These are phyloP conservation scores for Oreonectes daqikongensis DNA, from an alignment of 2,797 vertebrate genomes.

Conservation along the genomic window DNA sequence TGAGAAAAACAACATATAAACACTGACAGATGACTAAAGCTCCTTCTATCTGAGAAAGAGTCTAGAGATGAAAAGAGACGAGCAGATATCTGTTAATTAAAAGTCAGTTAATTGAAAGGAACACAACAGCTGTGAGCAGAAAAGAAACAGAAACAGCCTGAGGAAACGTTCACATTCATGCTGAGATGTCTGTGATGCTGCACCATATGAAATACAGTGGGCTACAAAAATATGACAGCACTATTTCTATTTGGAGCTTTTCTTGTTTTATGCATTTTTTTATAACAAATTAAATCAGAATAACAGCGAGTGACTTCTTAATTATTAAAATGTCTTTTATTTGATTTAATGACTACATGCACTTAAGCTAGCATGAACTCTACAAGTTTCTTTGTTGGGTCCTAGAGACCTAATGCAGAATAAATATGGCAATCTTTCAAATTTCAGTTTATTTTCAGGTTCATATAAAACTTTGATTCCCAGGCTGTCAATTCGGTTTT, in stretches of 20 bases:
- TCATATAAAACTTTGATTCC: too few relatives aligned
- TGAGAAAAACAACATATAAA: conserved; percentile 6
- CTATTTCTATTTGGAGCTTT: too few relatives aligned
- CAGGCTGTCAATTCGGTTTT: neutral
- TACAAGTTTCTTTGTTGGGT: too few relatives aligned
- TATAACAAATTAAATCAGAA: too few relatives aligned
- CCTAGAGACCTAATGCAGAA: too few relatives aligned
- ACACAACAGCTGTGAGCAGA: conserved; percentile 54
- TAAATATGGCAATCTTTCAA: too few relatives aligned
- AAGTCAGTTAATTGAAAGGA: conserved; percentile 45
- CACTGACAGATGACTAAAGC: conserved; percentile 13
- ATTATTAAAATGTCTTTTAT: neutral
- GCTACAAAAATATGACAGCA: neutral
- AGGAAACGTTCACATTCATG: conserved; percentile 13
- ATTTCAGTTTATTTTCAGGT: too few relatives aligned
- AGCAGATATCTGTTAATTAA: conserved; percentile 69
- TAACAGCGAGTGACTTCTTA: neutral
- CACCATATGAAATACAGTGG: neutral
- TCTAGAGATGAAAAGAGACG: conserved; percentile 18
- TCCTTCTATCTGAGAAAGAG: neutral
- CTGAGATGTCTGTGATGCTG: neutral
- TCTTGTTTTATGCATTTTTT: too few relatives aligned
- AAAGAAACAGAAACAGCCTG: conserved; percentile 4
- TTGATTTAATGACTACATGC: neutral
- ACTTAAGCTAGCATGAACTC: neutral